Base-by-base conservation (phyloP, 30 jellyfish, hydroid and myxozoan genomes). In the Sanderia malayensis region DNA sequence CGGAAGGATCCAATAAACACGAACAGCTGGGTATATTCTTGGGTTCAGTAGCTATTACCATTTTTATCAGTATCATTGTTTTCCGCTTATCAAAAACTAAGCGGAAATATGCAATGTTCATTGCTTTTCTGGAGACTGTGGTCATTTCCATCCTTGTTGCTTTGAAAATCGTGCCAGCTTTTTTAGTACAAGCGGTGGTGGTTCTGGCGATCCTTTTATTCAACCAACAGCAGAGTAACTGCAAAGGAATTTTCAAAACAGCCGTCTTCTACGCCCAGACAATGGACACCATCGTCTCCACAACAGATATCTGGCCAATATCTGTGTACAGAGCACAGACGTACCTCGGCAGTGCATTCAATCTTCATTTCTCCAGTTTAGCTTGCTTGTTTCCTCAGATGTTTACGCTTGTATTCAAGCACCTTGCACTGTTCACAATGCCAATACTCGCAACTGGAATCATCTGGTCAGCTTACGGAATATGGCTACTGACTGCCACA, bases 241-340 rank as follows among this genome's bases (percentile, higher is more conserved):
- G 90, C 71, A 67, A 47, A 15, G 90, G 76, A 20, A 65, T 79
- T 18, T 34, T 79, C 26, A 79, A 79, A 33, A 53, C 70, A 22
- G 82, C 82, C 20, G 33, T 68, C 21, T 79, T 79, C 69, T 79
- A 79, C 34, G 15, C 67, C 21, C 90, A 79, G 46, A 59, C 67
- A 13, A 67, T 79, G 82, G 90, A 53, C 73, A 45, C 83, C 10
- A 41, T 79, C 6, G 76, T 79, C 10, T 53, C 76, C 4, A 31
- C 81, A 26, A 79, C 82, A 53, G 71, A 59, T n/a, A 55, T 67
- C 0, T 67, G 81, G 90, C 90, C 82, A n/a, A 67, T 31, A 23
- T 34, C 69, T 4, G 64, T 79, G 37, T 58, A 46, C 77, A 79
- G 19, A 10, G 76, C 58, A 2, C 76, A 79, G 70, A 24, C 60